Evolutionary conservation across 2,113 vertebrate genomes (phyloP), one percentile per base, ranked within the genome.

Genomic region (Hymenochirus boettgeri): DNA sequence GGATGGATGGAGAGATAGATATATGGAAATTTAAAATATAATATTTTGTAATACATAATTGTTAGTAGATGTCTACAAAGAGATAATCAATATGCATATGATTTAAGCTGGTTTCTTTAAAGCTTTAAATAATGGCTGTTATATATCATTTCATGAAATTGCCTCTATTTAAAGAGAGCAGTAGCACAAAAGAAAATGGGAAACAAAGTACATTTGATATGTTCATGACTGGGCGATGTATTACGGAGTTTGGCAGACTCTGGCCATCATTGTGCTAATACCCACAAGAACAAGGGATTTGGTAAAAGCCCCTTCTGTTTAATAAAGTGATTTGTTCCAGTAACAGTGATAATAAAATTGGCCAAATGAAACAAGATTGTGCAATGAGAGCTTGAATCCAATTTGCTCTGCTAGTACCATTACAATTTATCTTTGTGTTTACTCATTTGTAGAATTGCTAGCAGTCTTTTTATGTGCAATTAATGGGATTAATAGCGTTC

Each of bases 241-340:
- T 66, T 58, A 50, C 21, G 21, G 63, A 58, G 54, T 66, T 66
- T 57, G 54, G 45, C 55, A 66, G 57, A 50, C 54, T 37, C 17
- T 57, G 55, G 50, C 54, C 63, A 80, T 73, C 81, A 79, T 82
- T 76, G 75, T 75, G 77, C 82, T 82, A 76, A 76, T 81, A 75
- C 73, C 76, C 75, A 74, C 74, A 73, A 80, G 76, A 83, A 82
- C 71, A 81, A 79, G 80, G 79, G 86, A 72, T 80, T 76, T 74
- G 73, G 79, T 77, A 78, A 79, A 85, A 80, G 75, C 77, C 74
- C 73, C 70, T 79, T 87, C 81, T 83, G 81, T 82, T 85, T 86
- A 87, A 87, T 86, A 89, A 85, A 87, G 82, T 83, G 82, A 88
- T 89, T 87, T 87, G 86, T 88, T 90, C 82, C 86, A 79, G 85